Evolutionary conservation across 2,113 vertebrate genomes (phyloP).

Genomic region (Barnardius zonarius): DNA sequence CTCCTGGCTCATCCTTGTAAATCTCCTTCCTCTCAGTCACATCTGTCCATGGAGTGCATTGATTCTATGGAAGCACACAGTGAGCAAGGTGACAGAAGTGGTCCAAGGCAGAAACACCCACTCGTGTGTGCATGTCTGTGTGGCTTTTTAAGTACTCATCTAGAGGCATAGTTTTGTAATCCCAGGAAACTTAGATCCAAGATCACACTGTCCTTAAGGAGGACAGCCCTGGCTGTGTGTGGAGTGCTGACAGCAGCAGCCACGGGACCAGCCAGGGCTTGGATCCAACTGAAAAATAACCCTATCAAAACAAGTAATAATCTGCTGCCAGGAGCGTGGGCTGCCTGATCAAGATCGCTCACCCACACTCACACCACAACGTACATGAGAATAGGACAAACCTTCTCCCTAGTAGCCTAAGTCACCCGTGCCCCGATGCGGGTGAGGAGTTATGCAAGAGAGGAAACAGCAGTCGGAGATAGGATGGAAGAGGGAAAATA

Average conservation of each 20-base stretch:
- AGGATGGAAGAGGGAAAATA: background rate
- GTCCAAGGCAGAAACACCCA: background rate
- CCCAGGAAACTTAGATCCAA: background rate
- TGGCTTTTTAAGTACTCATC: background rate
- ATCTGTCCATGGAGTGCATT: background rate
- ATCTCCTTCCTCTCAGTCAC: background rate
- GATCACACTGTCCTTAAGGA: background rate
- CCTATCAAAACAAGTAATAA: background rate
- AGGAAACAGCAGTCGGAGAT: background rate
- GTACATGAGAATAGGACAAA: background rate
- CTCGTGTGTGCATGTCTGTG: fast-evolving
- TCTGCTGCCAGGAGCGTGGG: background rate
- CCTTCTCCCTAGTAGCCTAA: background rate
- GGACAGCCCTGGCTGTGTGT: background rate
- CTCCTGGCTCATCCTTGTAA: background rate
- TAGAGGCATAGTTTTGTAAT: background rate
- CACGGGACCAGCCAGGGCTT: background rate
- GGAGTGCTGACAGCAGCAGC: background rate
- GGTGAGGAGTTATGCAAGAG: constrained; percentile 2
- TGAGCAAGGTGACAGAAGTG: fast-evolving
- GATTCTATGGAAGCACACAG: background rate
- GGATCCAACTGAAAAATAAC: background rate
- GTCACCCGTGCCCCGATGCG: background rate
- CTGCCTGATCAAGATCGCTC: background rate
- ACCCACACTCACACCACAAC: background rate